Evolutionary conservation across 2,797 vertebrate species (phyloP).

Genomic region (Sebastes flavidus): DNA sequence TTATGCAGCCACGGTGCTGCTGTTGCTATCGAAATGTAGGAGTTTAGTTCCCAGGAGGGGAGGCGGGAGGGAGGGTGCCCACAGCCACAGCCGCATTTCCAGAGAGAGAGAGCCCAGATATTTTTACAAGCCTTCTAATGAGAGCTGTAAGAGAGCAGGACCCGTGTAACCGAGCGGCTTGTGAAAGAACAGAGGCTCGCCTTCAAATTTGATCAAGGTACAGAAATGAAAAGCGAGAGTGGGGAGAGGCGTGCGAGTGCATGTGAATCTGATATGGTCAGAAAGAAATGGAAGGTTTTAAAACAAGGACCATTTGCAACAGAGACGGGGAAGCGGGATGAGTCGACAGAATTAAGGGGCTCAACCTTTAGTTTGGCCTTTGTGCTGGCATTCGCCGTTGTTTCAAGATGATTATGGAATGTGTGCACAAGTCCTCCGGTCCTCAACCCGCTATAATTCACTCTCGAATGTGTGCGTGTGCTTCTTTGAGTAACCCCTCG

Average conservation of each 20-base stretch:
- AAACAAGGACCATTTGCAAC: constrained; percentile 39
- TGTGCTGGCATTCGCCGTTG: constrained; percentile 44
- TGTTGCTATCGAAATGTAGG: neutral
- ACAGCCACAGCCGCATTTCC: constrained; percentile 49
- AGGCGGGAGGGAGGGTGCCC: constrained; percentile 26
- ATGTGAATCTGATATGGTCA: constrained; percentile 1
- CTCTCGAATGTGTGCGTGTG: constrained; percentile 19
- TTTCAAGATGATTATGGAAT: constrained; percentile 60
- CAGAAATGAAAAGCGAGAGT: constrained; percentile 28
- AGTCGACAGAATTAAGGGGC: constrained; percentile 37
- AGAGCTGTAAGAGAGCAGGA: constrained; percentile 51
- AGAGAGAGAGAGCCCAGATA: constrained; percentile 49
- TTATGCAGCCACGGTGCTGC: neutral
- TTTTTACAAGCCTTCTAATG: constrained; percentile 77
- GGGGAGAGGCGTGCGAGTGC: neutral
- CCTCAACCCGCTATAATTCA: constrained; percentile 40
- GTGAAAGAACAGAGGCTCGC: constrained; percentile 53
- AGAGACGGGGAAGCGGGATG: constrained; percentile 39
- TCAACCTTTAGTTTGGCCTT: constrained; percentile 69
- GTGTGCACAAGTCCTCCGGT: constrained; percentile 36
- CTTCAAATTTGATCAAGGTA: constrained; percentile 61
- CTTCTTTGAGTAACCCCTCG: constrained; percentile 23
- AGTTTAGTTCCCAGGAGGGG: constrained; percentile 31
- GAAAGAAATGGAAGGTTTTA: constrained; percentile 14
- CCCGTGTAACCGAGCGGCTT: constrained; percentile 34